Conservation (phyloP, 2,888 invertebrate species). For the Bruchidius siliquastri region DNA sequence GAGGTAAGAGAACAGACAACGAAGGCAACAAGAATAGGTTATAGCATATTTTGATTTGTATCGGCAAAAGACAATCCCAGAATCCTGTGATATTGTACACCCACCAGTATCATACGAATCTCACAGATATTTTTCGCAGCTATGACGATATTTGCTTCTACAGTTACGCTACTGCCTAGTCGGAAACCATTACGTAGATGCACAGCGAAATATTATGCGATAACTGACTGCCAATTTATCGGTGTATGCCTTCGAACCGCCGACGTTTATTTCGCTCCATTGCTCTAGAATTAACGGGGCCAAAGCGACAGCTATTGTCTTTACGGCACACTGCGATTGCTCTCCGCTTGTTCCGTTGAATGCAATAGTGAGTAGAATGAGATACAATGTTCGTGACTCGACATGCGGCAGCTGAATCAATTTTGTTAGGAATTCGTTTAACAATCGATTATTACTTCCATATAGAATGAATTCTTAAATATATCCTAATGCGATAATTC, state of each 20-base stretch:
- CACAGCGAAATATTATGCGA: background rate
- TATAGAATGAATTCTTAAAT: background rate
- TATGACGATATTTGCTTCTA: too few species aligned
- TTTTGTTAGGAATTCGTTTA: background rate
- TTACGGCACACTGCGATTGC: background rate
- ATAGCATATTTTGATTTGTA: too few species aligned
- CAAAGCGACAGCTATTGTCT: background rate
- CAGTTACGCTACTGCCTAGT: background rate
- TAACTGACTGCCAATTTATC: background rate
- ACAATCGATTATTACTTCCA: background rate
- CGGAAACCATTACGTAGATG: background rate
- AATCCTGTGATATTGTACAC: too few species aligned
- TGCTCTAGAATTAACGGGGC: background rate
- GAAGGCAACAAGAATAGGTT: too few species aligned
- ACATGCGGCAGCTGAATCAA: background rate
- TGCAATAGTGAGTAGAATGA: background rate
- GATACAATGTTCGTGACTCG: background rate
- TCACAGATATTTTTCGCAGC: too few species aligned
- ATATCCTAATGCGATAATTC: too few species aligned
- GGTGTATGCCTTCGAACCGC: background rate
- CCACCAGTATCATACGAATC: too few species aligned
- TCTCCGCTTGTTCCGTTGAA: background rate
- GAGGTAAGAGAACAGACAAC: too few species aligned
- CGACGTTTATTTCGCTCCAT: background rate
- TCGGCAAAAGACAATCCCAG: too few species aligned